A percentile compares a stretch with the other conserved stretches of the same genome.
Evolutionary conservation across 2,113 vertebrate species (phyloP).

Genomic region (Lepidothrix coronata): DNA sequence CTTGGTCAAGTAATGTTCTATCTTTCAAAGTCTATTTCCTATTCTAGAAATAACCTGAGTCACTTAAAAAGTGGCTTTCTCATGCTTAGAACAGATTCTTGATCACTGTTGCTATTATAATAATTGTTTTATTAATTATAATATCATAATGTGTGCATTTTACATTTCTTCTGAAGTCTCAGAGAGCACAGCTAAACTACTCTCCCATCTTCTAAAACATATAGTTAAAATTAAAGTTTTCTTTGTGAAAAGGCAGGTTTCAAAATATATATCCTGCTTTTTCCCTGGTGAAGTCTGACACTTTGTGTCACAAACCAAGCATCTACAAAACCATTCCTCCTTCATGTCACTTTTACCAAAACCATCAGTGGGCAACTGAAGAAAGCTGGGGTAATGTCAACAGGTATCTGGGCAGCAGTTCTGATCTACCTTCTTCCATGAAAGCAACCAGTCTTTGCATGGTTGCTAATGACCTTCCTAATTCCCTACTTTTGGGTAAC

Average conservation of each 20-base stretch:
- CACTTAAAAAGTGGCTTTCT: background rate
- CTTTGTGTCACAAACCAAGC: background rate
- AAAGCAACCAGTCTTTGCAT: background rate
- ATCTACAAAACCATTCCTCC: background rate
- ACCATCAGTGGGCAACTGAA: background rate
- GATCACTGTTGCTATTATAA: background rate
- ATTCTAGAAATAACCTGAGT: background rate
- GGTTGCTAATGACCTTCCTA: background rate
- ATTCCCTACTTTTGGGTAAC: background rate
- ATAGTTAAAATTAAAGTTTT: background rate
- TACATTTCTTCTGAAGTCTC: background rate
- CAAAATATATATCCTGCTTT: background rate
- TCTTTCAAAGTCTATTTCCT: background rate
- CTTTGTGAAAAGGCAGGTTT: background rate
- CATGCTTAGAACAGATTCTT: background rate
- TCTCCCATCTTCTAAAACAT: background rate
- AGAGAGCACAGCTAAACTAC: background rate
- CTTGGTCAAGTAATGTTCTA: background rate
- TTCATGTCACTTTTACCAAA: background rate
- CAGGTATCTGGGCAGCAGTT: background rate
- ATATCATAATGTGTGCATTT: background rate
- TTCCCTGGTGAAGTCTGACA: background rate
- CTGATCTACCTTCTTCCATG: background rate
- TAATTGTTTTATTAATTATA: background rate
- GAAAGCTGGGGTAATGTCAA: background rate